Evolutionary conservation across 1,140 invertebrate species (phyloP).

Genomic region (Brachionus rubens): DNA sequence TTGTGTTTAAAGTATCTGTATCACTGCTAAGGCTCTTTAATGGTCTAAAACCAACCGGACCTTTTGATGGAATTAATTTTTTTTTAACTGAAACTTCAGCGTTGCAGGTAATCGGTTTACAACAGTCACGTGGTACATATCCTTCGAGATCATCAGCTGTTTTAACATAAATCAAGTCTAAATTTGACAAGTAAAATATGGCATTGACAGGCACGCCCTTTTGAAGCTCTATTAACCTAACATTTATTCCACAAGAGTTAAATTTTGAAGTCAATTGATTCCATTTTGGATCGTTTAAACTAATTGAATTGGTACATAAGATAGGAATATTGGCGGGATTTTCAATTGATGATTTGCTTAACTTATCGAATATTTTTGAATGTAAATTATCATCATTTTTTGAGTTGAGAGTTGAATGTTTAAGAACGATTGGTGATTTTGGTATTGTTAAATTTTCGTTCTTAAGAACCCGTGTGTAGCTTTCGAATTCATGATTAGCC

Average conservation of each 20-base stretch:
- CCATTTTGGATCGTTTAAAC: conserved; percentile 35
- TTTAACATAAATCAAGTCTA: conserved; percentile 41
- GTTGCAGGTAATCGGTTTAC: not conserved
- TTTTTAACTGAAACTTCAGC: not conserved
- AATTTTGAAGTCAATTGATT: not conserved
- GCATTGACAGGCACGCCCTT: conserved; percentile 34
- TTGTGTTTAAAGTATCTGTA: conserved; percentile 37
- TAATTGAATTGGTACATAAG: conserved; percentile 6
- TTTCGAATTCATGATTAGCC: conserved; percentile 36
- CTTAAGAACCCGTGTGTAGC: conserved; percentile 6
- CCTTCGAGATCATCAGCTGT: conserved; percentile 38
- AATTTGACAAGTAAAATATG: conserved; percentile 30
- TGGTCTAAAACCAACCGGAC: conserved; percentile 2
- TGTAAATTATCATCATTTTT: not conserved
- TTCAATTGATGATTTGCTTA: conserved; percentile 39
- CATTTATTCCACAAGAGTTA: conserved; percentile 21
- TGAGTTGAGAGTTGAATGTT: conserved; percentile 36
- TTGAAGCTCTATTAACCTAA: conserved; percentile 24
- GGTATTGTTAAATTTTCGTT: conserved; percentile 17
- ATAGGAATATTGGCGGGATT: conserved; percentile 33
- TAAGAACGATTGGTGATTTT: conserved; percentile 10
- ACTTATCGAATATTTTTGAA: conserved; percentile 4
- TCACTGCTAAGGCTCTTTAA: not conserved
- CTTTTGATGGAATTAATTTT: not conserved
- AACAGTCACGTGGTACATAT: conserved; percentile 39